Percentiles rank a stretch among this genome's conserved stretches.
These are phyloP conservation scores for Odocoileus hemionus DNA, from an alignment of 2,113 vertebrate species.

Conservation along the genomic window DNA sequence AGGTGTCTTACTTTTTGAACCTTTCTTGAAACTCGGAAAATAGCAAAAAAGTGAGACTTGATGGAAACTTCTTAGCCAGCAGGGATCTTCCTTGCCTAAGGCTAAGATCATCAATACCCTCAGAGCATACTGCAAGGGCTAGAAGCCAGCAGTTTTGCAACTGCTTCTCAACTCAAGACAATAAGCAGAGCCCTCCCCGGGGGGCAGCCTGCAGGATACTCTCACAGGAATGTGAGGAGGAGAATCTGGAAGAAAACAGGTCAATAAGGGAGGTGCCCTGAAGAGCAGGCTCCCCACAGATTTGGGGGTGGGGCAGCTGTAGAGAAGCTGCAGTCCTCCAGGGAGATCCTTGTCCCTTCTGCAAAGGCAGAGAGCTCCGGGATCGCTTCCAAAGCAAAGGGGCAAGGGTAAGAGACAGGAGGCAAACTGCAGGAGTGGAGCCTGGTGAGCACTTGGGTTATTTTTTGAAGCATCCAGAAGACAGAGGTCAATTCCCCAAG, in stretches of 20 bases:
- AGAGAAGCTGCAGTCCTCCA: accelerated
- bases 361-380: background rate
- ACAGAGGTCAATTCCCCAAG: background rate
- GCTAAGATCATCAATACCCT: too few relatives aligned
- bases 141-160: background rate
- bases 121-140: background rate
- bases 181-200: background rate
- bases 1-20: background rate
- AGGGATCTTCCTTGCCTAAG: background rate
- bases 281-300: background rate
- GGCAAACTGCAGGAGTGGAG: background rate
- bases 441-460: background rate
- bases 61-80: background rate
- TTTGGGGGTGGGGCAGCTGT: background rate
- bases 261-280: background rate
- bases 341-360: background rate
- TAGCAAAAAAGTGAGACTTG: background rate
- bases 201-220: background rate
- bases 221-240: background rate
- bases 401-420: background rate
- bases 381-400: background rate
- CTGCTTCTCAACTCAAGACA: background rate
- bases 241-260: background rate
- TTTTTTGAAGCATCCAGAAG: background rate
- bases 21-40: background rate